Base-by-base conservation (phyloP, 1,140 invertebrate species). In the Acromyrmex charruanus region DNA sequence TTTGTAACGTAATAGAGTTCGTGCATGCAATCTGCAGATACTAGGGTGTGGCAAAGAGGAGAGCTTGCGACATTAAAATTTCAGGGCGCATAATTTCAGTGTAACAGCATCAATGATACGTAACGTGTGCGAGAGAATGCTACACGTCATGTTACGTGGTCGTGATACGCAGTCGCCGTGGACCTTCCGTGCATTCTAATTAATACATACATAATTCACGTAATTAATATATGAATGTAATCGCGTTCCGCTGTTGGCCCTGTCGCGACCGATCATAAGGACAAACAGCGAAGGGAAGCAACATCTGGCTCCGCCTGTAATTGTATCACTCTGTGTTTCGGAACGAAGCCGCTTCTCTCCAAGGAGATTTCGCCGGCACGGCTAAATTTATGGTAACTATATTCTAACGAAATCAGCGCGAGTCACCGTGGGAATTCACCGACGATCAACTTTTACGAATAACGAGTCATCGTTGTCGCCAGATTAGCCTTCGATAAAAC, bases 321-420 rank as follows among this genome's bases (percentile, higher is more conserved):
- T 39, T 58, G 31, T 74, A 75, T 84, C 69, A 61, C 28, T 63
- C 18, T 55, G 3, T 35, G 44, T 84, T 84, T 84, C 69, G 55
- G 14, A 63, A 53, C 55, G 55, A 12, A 61, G n/a, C 21, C 68
- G 44, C 68, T 82, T 82, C 39, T 44, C 39, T 44, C 53, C 68
- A 53, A 58, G 53, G 55, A 61, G 68, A 74, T 61, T 74, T 75
- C 55, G 55, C 69, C 65, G 28, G 5, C 59, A 28, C 49, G 49
- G 10, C 31, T 21, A 66, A 79, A 85, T 77, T 85, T 79, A 85
- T 79, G 82, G 49, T 77, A 85, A 85, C 63, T 61, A 79, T 66
- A 63, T 85, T 85, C 82, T 31, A 79, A 85, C 72, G 49, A 68
- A 85, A 79, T 85, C 74, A 66, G 10, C 51, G 10, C 35, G 44